A percentile compares a stretch with the other conserved stretches of the same genome.
phyloP scores from a whole-genome alignment of 2,888 invertebrate genomes.

The Tetragonula carbonaria region DNA sequence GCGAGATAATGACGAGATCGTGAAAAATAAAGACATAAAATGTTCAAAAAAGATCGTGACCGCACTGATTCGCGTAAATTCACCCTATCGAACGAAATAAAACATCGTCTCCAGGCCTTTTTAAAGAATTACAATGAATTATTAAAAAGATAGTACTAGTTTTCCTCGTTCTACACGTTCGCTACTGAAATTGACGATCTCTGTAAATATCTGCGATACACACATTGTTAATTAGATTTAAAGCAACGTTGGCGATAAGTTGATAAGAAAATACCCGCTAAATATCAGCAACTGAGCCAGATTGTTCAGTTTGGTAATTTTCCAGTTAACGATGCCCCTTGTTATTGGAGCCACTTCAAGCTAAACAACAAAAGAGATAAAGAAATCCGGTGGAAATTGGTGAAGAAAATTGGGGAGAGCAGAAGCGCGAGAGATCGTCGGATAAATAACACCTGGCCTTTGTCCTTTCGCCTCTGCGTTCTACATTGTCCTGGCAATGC shows the following conservation, averaged over 20 bases:
- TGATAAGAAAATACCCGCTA: background rate
- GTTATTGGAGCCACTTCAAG: background rate
- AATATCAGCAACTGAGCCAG: background rate
- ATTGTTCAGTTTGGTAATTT: background rate
- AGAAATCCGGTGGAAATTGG: background rate
- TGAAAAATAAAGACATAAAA: conserved; percentile 9
- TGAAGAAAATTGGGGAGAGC: background rate
- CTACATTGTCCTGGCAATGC: background rate
- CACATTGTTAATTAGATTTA: background rate
- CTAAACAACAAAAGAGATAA: background rate
- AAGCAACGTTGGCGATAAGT: background rate
- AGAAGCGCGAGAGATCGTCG: background rate
- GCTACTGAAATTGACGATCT: background rate
- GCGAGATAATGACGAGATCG: conserved; percentile 30
- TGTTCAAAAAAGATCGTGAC: conserved; percentile 1
- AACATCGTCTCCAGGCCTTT: background rate
- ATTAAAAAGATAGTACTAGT: background rate
- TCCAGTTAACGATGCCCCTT: background rate
- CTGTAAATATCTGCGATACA: background rate
- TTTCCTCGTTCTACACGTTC: background rate
- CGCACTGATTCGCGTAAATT: background rate
- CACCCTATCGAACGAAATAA: background rate
- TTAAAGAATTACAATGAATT: no score
- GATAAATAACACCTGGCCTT: background rate
- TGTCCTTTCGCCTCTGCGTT: background rate